Evolutionary conservation across 2,888 invertebrate species (phyloP).

Genomic region (Lampropteryx suffumata): DNA sequence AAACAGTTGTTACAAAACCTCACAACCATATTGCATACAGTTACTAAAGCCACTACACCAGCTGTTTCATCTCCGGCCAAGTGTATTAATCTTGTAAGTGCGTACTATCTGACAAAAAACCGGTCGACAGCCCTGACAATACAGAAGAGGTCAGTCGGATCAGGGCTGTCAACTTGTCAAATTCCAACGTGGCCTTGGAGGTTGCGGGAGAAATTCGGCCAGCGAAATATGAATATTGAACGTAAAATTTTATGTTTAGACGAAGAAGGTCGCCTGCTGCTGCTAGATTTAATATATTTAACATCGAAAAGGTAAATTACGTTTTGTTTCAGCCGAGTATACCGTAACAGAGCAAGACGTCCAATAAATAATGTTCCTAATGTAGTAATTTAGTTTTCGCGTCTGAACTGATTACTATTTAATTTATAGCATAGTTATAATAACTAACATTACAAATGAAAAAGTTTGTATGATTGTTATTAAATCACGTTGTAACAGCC

Average conservation of each 20-base stretch:
- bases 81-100: slow-evolving; percentile 52
- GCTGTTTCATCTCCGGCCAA: slow-evolving; percentile 41
- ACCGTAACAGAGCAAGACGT: too few relatives aligned
- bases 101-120: slow-evolving; percentile 42
- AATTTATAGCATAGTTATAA: too few relatives aligned
- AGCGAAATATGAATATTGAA: slow-evolving; percentile 16
- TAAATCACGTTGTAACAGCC: too few relatives aligned
- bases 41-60: slow-evolving; percentile 27
- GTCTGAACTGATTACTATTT: too few relatives aligned
- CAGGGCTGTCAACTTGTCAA: slow-evolving; percentile 21
- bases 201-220: neutral
- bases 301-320: too few relatives aligned
- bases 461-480: too few relatives aligned
- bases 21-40: slow-evolving; percentile 13
- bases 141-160: slow-evolving; percentile 36
- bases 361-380: too few relatives aligned
- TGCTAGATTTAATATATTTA: too few relatives aligned
- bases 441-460: too few relatives aligned
- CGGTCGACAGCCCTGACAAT: slow-evolving; percentile 42
- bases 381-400: too few relatives aligned
- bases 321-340: too few relatives aligned
- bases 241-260: neutral
- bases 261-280: neutral
- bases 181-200: neutral
- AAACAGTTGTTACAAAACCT: slow-evolving; percentile 12